Base-by-base conservation (phyloP, 1,140 invertebrate genomes). In the Pseudomyrmex flavicornis region DNA sequence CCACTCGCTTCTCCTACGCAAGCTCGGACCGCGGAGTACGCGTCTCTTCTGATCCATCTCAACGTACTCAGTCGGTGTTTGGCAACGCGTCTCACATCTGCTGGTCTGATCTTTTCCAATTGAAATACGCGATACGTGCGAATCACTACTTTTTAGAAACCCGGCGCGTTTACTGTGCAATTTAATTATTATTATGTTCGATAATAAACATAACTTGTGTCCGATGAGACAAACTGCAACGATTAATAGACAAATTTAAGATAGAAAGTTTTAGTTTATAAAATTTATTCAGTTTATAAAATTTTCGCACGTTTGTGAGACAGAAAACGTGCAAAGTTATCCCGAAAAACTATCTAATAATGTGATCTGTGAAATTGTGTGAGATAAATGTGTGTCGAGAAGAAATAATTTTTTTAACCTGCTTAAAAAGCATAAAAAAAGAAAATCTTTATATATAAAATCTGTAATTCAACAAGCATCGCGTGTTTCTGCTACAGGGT, bases 1-100 rank as follows among this genome's bases (percentile, higher is more conserved):
- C 56, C 75, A 65, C 58, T 63, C 73, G 75, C 56, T 88, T 84
- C 84, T 79, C 87, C 76, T 89, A 89, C 88, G 88, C 88, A 89
- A 89, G 62, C 87, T 82, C 88, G 52, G 50, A 50, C 80, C 59
- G 75, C 26, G 46, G 7, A 79, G 66, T 76, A 70, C 63, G 76
- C 84, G 75, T 86, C 88, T 89, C 76, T 63, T 77, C 69, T 65
- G 87, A 83, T 79, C 66, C 80, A 75, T 72, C 84, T 88, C 85
- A 61, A 62, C 44, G 80, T 84, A 86, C 54, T 80, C 88, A 89
- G 88, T 89, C 48, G 59, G 56, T 75, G 84, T 88, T 88, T 85
- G 84, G 77, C 88, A 79, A 73, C 88, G 87, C 87, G 87, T 35
- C 84, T 59, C 82, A 73, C 87, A 82, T 89, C 83, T 59, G 46